phyloP scores from a whole-genome alignment of 2,888 invertebrate species.

The Neoitamus cyanurus region DNA sequence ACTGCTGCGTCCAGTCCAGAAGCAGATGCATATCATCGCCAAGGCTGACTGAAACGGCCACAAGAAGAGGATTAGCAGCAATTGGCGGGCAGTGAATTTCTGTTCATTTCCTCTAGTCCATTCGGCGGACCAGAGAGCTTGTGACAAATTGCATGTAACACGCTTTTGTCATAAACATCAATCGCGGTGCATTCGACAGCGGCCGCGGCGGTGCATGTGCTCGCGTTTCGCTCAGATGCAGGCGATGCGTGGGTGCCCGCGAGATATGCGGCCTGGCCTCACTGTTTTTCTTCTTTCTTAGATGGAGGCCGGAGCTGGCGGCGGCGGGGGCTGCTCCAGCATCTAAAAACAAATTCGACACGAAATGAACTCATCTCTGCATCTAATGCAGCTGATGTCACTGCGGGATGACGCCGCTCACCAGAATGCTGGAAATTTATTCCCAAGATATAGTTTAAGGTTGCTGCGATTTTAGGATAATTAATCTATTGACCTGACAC shows the following conservation, averaged over 20 bases:
- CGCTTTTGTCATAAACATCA: slow-evolving; percentile 18
- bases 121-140: not conserved
- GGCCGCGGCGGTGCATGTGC: not conserved
- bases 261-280: not conserved
- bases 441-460: slow-evolving; percentile 39
- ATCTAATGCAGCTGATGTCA: slow-evolving; percentile 39
- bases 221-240: not conserved
- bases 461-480: slow-evolving; percentile 46
- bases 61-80: slow-evolving; percentile 16
- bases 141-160: slow-evolving; percentile 30
- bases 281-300: not conserved
- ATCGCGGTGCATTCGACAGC: slow-evolving; percentile 31
- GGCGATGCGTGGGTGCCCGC: slow-evolving; percentile 23
- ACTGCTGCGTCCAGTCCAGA: not conserved
- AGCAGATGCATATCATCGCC: not conserved
- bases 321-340: not conserved
- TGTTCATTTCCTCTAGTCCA: slow-evolving; percentile 22
- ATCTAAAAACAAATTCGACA: slow-evolving; percentile 22
- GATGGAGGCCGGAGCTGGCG: not conserved
- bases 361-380: slow-evolving; percentile 23
- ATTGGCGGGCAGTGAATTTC: slow-evolving; percentile 33
- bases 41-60: not conserved
- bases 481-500: slow-evolving; percentile 47
- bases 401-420: slow-evolving; percentile 28
- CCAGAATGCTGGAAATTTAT: slow-evolving; percentile 11